Evolutionary conservation across 1,140 invertebrate genomes (phyloP).

Genomic region (Cepaea nemoralis): DNA sequence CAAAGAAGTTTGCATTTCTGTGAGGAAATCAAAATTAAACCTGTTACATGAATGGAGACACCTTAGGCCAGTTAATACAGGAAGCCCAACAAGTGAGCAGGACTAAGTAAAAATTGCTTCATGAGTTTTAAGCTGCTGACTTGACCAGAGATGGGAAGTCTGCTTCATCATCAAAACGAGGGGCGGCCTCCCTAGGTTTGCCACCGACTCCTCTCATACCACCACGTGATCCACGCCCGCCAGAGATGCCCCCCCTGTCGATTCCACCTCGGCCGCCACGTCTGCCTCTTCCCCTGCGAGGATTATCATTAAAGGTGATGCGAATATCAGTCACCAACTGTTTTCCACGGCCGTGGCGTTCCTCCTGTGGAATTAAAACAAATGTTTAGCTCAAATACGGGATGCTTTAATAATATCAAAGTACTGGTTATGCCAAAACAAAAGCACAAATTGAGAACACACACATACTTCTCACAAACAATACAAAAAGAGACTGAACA

Average conservation of each 20-base stretch:
- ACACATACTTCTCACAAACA: too few relatives aligned
- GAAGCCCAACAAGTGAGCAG: background rate
- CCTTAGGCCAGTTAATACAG: background rate
- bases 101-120: background rate
- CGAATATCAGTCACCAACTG: slow-evolving; percentile 59
- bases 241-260: slow-evolving; percentile 43
- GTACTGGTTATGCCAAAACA: too few relatives aligned
- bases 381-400: too few relatives aligned
- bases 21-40: background rate
- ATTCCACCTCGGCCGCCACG: slow-evolving; percentile 50
- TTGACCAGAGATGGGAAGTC: slow-evolving; percentile 84
- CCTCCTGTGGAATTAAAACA: slow-evolving; percentile 15
- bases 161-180: slow-evolving; percentile 93
- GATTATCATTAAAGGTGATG: slow-evolving; percentile 66
- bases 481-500: too few relatives aligned
- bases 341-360: slow-evolving; percentile 52
- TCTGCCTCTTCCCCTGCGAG: slow-evolving; percentile 57
- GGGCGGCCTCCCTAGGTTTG: slow-evolving; percentile 78
- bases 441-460: too few relatives aligned
- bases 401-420: too few relatives aligned
- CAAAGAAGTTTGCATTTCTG: background rate
- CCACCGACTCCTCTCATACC: slow-evolving; percentile 50
- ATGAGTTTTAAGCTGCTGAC: slow-evolving; percentile 50
- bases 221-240: slow-evolving; percentile 50
- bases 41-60: slow-evolving; percentile 22